Evolutionary conservation across 2,797 vertebrate species (phyloP), one percentile per base, ranked within the genome.

Genomic region (Sibirionetta formosa): DNA sequence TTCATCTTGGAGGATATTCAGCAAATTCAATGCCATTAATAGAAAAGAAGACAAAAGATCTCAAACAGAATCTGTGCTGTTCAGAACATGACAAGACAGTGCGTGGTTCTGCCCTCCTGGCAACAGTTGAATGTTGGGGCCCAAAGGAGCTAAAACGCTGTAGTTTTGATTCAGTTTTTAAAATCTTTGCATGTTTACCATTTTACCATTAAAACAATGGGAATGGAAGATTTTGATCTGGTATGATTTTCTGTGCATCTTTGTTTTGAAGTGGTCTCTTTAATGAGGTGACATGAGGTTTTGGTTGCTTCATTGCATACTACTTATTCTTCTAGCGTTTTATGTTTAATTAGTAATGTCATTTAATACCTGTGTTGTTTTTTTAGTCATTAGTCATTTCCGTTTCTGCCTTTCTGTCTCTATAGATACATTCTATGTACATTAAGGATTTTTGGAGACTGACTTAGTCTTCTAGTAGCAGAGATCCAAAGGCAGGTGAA

Each of bases 301-400:
- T 94, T 85, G 48, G 23, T 40, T 90, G 23, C 22, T 81, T 88
- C 31, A 12, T 0, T 63, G 69, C 60, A 58, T 51, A 22, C 19
- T 20, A 22, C 71, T 93, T 85, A 11, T 77, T 86, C 56, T 88
- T 89, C 27, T 11, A 19, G 15, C 38, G 38, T 7, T 94, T 61
- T 88, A 29, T 63, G 29, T 94, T 94, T 87, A 76, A 85, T 96
- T 96, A 90, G n/a, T 46, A 68, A 73, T 27, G 56, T 7, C 63
- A 23, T 19, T 65, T 8, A 19, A 4, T 33, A 7, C 24, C 48
- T 18, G 13, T 17, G 2, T 2, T 9, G 3, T 3, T 6, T 31
- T 29, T 9, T n/a, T 12, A 36, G 46, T 14, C 27, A 5, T 38
- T 46, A 31, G 6, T 38, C 7, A 27, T 80, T 66, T 53, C 73